A percentile compares a stretch with the other conserved stretches of the same genome.
Evolutionary conservation across 2,888 invertebrate genomes (phyloP).

Genomic region (Callinectes sapidus): DNA sequence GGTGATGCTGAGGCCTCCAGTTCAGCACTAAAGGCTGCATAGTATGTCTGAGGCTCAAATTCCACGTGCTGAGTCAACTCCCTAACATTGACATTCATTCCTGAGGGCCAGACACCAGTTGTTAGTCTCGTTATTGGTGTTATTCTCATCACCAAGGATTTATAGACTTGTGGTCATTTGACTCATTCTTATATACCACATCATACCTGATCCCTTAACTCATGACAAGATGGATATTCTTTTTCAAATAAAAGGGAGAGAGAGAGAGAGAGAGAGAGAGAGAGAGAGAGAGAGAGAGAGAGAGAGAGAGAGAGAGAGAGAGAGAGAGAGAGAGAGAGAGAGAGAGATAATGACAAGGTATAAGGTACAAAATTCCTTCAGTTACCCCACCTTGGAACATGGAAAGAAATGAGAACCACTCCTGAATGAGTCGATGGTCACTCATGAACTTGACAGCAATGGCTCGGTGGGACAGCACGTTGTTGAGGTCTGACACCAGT

Average conservation of each 20-base stretch:
- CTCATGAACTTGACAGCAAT: conserved; percentile 93
- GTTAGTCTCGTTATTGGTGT: neutral
- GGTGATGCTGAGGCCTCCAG: conserved; percentile 97
- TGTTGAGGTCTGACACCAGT: conserved; percentile 96
- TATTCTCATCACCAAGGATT: neutral
- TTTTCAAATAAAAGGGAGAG: neutral
- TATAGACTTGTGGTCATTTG: neutral
- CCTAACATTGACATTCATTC: conserved; percentile 97
- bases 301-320: neutral
- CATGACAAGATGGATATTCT: neutral
- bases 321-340: neutral
- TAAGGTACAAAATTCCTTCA: neutral
- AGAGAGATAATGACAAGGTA: too few relatives aligned
- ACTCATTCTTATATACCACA: too few relatives aligned
- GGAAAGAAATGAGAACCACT: conserved; percentile 96
- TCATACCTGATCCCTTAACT: too few relatives aligned
- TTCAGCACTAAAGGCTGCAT: conserved; percentile 98
- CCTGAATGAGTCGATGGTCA: conserved; percentile 90
- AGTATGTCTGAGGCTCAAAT: conserved; percentile 97
- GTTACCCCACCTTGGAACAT: conserved; percentile 90
- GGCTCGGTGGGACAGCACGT: conserved; percentile 93
- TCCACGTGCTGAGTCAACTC: conserved; percentile 94
- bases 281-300: too few relatives aligned
- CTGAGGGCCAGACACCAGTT: conserved; percentile 77
- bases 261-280: neutral